Conservation (phyloP, 35 echinoderm and acorn worm genomes). For the Apostichopus parvimensis region DNA sequence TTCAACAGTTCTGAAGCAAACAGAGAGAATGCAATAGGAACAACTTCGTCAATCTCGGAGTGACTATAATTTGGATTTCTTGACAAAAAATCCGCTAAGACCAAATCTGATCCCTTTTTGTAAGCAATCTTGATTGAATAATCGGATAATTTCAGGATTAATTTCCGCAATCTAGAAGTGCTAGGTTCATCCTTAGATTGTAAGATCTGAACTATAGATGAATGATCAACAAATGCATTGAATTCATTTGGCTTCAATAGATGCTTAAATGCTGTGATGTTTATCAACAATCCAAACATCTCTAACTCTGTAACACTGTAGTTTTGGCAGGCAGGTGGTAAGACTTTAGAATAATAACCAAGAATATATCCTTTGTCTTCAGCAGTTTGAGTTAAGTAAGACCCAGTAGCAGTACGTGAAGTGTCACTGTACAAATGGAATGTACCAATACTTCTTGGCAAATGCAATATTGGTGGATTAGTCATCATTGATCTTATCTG, state of each 20-base stretch:
- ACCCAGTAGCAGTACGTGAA: background rate
- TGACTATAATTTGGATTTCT: background rate
- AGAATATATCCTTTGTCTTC: constrained; percentile 25
- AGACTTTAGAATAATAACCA: background rate
- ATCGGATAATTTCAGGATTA: constrained; percentile 30
- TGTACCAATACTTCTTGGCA: background rate
- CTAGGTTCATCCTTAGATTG: constrained; percentile 49
- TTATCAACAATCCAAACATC: constrained; percentile 59
- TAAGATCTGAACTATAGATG: constrained; percentile 47
- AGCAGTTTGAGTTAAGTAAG: constrained; percentile 36
- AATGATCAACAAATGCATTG: constrained; percentile 59
- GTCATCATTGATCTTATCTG: background rate
- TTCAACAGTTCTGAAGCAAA: no score
- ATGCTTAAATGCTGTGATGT: constrained; percentile 57
- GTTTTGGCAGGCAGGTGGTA: constrained; percentile 50
- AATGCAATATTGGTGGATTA: background rate
- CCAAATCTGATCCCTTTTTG: constrained; percentile 62
- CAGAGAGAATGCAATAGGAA: background rate
- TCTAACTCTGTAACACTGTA: constrained; percentile 66
- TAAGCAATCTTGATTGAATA: constrained; percentile 59
- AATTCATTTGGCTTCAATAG: constrained; percentile 47
- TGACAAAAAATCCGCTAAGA: constrained; percentile 42
- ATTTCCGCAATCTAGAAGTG: background rate
- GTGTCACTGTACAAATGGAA: background rate
- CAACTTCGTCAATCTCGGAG: constrained; percentile 49